A percentile compares a stretch with the other conserved stretches of the same genome.
Evolutionary conservation across 2,113 vertebrate genomes (phyloP).

Genomic region (Tapirus terrestris): DNA sequence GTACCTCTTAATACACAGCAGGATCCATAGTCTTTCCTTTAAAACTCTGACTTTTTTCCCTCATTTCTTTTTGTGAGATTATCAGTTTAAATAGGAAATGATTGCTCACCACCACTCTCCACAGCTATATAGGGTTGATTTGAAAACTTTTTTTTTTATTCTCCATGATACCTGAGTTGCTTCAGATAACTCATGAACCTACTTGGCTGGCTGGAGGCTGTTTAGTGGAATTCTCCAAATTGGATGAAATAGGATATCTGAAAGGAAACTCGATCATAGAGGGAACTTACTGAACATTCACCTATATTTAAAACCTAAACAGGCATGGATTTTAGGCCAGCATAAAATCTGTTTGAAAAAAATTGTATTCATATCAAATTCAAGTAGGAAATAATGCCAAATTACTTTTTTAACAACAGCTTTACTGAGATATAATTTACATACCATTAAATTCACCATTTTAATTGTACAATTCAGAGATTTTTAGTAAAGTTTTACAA

Average conservation of each 20-base stretch:
- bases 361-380: background rate
- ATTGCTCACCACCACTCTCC: background rate
- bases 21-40: background rate
- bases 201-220: background rate
- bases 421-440: background rate
- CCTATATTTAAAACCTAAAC: constrained; percentile 28
- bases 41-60: background rate
- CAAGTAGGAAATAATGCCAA: constrained; percentile 13
- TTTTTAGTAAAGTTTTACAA: constrained; percentile 40
- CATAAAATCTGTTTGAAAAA: constrained; percentile 11
- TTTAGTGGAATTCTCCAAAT: background rate
- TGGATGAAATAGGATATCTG: background rate
- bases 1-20: background rate
- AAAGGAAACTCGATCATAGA: constrained; percentile 22
- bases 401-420: background rate
- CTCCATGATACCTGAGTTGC: background rate
- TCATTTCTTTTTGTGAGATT: background rate
- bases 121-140: background rate
- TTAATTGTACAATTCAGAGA: background rate
- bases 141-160: background rate
- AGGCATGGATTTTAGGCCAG: background rate
- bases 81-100: background rate
- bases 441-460: constrained; percentile 9
- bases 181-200: background rate
- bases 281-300: background rate